Conservation (phyloP, 2,797 vertebrate genomes). For the Tadarida brasiliensis region DNA sequence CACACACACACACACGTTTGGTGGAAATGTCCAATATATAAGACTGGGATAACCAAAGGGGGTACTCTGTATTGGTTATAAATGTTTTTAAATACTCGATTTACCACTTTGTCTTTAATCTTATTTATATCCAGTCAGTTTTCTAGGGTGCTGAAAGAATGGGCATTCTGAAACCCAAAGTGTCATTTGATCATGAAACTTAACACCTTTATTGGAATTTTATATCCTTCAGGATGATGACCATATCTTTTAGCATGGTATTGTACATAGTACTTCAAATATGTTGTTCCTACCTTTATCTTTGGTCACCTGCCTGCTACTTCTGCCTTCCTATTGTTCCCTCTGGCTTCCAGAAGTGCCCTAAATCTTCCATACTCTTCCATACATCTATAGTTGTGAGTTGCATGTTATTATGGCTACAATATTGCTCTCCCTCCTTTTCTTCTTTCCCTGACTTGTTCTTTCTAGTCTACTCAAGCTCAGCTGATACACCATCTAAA, state of each 20-base stretch:
- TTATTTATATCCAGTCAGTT: neutral
- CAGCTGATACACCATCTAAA: neutral
- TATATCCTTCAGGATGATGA: conserved; percentile 32
- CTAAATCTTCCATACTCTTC: neutral
- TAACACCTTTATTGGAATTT: neutral
- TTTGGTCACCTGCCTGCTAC: neutral
- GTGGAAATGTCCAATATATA: neutral
- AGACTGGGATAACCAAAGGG: neutral
- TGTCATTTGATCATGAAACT: neutral
- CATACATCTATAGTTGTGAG: neutral
- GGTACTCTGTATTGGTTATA: neutral
- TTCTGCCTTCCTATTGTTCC: neutral
- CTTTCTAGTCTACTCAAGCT: neutral
- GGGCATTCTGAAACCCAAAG: neutral
- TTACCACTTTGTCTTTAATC: neutral
- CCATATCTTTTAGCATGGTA: neutral
- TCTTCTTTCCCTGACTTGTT: neutral
- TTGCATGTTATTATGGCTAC: too few species aligned
- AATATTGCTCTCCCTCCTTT: neutral
- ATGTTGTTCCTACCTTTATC: neutral
- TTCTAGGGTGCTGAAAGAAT: neutral
- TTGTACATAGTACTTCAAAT: neutral
- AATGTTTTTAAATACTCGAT: neutral
- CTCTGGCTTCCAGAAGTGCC: neutral
- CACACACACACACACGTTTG: neutral